These are phyloP conservation scores for Leptoteleia sp. DNA, from an alignment of 1,140 invertebrate species.

Conservation along the genomic window DNA sequence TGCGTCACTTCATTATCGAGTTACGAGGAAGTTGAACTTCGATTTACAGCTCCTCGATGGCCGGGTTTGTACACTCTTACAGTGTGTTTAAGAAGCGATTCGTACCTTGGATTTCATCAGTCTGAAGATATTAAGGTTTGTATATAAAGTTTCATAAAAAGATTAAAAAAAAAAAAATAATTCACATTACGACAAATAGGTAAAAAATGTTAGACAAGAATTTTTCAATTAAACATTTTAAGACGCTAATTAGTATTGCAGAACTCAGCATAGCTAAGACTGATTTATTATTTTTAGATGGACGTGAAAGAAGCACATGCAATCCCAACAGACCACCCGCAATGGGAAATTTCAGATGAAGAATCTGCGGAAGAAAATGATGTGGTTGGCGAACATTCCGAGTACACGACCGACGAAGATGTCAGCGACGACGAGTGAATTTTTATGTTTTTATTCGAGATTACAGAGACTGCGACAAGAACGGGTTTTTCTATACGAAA, in stretches of 20 bases:
- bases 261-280: too few species aligned
- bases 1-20: slow-evolving; percentile 92
- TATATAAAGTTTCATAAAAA: background rate
- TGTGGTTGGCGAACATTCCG: slow-evolving; percentile 85
- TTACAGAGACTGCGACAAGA: slow-evolving; percentile 65
- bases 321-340: slow-evolving; percentile 94
- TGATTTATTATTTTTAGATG: slow-evolving; percentile 82
- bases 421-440: slow-evolving; percentile 82
- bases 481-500: slow-evolving; percentile 65
- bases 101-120: slow-evolving; percentile 96
- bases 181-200: too few species aligned
- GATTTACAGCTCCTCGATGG: slow-evolving; percentile 96
- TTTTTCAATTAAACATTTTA: too few species aligned
- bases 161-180: too few species aligned
- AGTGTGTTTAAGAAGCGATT: slow-evolving; percentile 95
- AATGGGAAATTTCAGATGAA: slow-evolving; percentile 97
- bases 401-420: slow-evolving; percentile 88
- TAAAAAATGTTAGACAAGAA: too few species aligned
- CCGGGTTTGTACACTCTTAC: slow-evolving; percentile 95
- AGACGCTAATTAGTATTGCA: too few species aligned
- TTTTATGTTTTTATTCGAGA: slow-evolving; percentile 65
- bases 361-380: slow-evolving; percentile 91
- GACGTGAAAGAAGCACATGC: slow-evolving; percentile 97
- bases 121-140: slow-evolving; percentile 92
- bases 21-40: slow-evolving; percentile 92